A percentile compares a stretch with the other conserved stretches of the same genome.
Conservation (phyloP, 1,140 invertebrate genomes). For the Palaemon carinicauda region DNA sequence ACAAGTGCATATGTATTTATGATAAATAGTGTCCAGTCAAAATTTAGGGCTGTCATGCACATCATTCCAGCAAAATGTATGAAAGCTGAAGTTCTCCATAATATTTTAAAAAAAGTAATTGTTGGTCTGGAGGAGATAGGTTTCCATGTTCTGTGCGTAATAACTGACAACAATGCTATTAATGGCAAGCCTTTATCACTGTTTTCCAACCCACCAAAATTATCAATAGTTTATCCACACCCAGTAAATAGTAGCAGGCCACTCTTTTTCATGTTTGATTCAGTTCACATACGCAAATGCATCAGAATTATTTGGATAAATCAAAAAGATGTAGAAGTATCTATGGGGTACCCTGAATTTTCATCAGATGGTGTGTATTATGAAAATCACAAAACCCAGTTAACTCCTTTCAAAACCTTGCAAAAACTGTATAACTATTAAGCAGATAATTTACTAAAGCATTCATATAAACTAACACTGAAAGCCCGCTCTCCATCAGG, state of each 20-base stretch:
- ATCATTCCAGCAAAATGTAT: constrained; percentile 57
- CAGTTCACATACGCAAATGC: background rate
- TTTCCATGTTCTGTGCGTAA: constrained; percentile 40
- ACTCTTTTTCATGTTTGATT: background rate
- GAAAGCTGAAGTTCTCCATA: too few relatives aligned
- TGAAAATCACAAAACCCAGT: background rate
- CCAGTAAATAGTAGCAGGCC: background rate
- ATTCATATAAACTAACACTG: constrained; percentile 9
- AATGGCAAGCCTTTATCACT: constrained; percentile 54
- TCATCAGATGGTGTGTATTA: background rate
- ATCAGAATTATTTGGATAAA: background rate
- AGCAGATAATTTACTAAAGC: constrained; percentile 13
- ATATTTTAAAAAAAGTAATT: too few relatives aligned
- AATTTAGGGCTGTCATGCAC: constrained; percentile 48
- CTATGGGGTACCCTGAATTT: too few relatives aligned
- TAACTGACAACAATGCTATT: constrained; percentile 55
- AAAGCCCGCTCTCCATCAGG: background rate
- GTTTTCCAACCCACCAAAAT: background rate
- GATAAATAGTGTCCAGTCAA: background rate
- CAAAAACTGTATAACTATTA: background rate
- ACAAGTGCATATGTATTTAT: constrained; percentile 5
- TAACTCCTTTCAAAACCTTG: background rate
- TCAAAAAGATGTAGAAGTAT: background rate
- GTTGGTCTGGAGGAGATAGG: too few relatives aligned
- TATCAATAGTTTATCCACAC: too few relatives aligned